Base-by-base conservation (phyloP, 92 coral and sea anemone species). In the Actinernus sp. region DNA sequence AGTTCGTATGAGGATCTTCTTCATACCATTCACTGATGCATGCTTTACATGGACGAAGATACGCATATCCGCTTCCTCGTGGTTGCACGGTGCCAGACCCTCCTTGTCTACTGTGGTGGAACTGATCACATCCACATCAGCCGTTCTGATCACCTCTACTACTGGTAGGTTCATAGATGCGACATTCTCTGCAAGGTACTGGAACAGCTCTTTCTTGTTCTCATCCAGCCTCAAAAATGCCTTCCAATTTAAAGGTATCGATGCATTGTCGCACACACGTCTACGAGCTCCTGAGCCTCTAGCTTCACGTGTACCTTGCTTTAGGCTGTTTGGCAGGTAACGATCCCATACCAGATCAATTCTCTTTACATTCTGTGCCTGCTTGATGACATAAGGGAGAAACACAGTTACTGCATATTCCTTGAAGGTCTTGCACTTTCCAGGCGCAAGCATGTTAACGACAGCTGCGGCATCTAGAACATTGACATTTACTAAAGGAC, bases 1-100 rank as follows among this genome's bases (percentile, higher is more conserved):
- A 0, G 80, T 80, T 22, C 65, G 39, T 27, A 83, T 57, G 12
- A 44, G 25, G 46, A 76, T 37, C 37, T 48, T 58, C 13, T 49
- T 41, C 43, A 55, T 20, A 17, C 82, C 76, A 10, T 28, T 12
- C 31, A 16, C 21, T 47, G 73, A 14, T 26, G 85, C 86, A 71
- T 84, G 75, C 26, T 30, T 60, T 2, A 36, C 89, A 61, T 88
- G 89, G 24, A 88, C 27, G 12, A 86, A 36, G 16, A 86, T n/a
- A 8, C 77, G 59, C 0, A 67, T 50, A 30, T 63, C 82, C 1
- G 87, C 69, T 30, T 73, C 79, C 63, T 72, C 56, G 29, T 53
- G 82, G 63, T 55, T 59, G 33, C 72, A 50, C n/a, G 63, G 62
- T 36, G 72, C 20, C 22, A 57, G 33, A 27, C 62, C 68, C n/a